Base-by-base conservation (phyloP, 2,888 invertebrate species). In the Pachycephus smyrnensis region DNA sequence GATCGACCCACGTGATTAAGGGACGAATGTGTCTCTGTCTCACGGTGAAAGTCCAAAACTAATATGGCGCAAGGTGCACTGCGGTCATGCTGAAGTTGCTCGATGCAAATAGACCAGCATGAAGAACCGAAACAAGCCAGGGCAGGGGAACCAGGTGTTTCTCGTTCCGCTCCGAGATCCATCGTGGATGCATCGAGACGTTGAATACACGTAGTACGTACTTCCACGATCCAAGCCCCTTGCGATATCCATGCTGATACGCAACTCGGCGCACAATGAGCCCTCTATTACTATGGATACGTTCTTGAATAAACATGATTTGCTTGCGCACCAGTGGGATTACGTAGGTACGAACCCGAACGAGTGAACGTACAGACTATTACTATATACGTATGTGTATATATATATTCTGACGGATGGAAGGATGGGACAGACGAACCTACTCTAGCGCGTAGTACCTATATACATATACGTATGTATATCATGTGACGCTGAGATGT, bases 251-350 rank as follows among this genome's bases (percentile, higher is more conserved):
- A 33, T 30, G 30, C 71, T 30, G 73, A 77, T 68, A 55, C 74
- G 69, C 40, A 68, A 36, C 55, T 35, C 73, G 71, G 32, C 33
- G 33, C 37, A 81, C 79, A 81, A 80, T 81, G 80, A 78, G 75
- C 40, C 78, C 82, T 82, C 83, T 78, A 82, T 85, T 81, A 80
- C 83, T 82, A 82, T 86, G 82, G 82, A 84, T 81, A 82, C 82
- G 81, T 80, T 84, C 81, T 82, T 86, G 86, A 86, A 86, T 86
- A 87, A 86, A 87, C 84, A 87, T 87, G 85, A 86, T 84, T 84
- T 80, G 80, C 80, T 76, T 79, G 82, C 80, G 81, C 82, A 80
- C 77, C 83, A 68, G 78, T 78, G 80, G 82, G 82, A 84, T 84
- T 84, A 84, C 81, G 81, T 82, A 84, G 81, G 77, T 77, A 11